A percentile compares a stretch with the other conserved stretches of the same genome.
Evolutionary conservation across 2,888 invertebrate species (phyloP).

Genomic region (Bedellia somnulentella): DNA sequence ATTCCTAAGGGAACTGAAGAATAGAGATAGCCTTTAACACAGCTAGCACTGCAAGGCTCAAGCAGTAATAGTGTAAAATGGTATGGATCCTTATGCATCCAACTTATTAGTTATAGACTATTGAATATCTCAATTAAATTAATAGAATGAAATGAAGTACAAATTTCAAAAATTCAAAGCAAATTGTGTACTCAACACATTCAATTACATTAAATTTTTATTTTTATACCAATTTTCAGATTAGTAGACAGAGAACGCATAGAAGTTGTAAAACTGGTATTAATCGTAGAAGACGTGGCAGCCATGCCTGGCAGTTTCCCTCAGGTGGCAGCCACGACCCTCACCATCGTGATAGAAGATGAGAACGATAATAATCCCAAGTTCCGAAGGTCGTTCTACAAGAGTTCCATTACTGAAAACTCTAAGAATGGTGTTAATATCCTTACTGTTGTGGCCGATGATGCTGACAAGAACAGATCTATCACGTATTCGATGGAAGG

Average conservation of each 20-base stretch:
- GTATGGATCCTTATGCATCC: too few relatives aligned
- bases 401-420: constrained; percentile 82
- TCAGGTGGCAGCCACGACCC: constrained; percentile 73
- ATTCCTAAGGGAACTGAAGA: too few relatives aligned
- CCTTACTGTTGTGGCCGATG: constrained; percentile 79
- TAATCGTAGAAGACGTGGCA: constrained; percentile 83
- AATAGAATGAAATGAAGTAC: too few relatives aligned
- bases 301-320: constrained; percentile 67
- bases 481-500: constrained; percentile 79
- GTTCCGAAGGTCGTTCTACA: constrained; percentile 78
- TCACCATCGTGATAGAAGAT: constrained; percentile 68
- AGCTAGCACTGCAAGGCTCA: too few relatives aligned
- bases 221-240: constrained; percentile 34
- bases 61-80: too few relatives aligned
- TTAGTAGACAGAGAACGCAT: constrained; percentile 82
- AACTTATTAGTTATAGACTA: too few relatives aligned
- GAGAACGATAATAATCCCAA: constrained; percentile 90
- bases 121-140: too few relatives aligned
- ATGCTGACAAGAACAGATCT: constrained; percentile 83
- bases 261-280: constrained; percentile 73
- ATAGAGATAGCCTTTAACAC: too few relatives aligned
- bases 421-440: constrained; percentile 82
- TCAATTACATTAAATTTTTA: not conserved
- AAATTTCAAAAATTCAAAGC: too few relatives aligned
- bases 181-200: too few relatives aligned